phyloP scores from a whole-genome alignment of 1,140 invertebrate species.

The Aradophagus sp. region DNA sequence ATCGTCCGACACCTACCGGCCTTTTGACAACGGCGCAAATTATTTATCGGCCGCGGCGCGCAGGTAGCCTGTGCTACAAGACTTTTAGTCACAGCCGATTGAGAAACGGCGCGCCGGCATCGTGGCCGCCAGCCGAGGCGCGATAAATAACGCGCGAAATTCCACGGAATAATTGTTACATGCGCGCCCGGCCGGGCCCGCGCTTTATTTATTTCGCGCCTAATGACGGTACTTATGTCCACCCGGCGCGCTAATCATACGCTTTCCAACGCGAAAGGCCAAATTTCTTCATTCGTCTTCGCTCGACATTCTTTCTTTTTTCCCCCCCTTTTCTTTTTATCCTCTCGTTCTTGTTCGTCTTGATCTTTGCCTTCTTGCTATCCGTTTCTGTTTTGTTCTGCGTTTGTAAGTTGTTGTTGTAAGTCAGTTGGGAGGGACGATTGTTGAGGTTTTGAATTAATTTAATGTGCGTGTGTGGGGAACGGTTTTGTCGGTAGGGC shows the following conservation, averaged over 20 bases:
- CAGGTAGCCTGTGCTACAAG: slow-evolving; percentile 37
- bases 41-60: slow-evolving; percentile 60
- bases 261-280: slow-evolving; percentile 14
- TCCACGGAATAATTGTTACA: slow-evolving; percentile 33
- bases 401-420: too few species aligned
- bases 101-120: slow-evolving; percentile 32
- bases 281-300: slow-evolving; percentile 5
- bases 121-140: slow-evolving; percentile 11
- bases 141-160: slow-evolving; percentile 45
- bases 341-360: too few species aligned
- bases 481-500: too few species aligned
- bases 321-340: neutral
- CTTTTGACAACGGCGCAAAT: slow-evolving; percentile 63
- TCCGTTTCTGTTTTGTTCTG: too few species aligned
- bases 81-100: slow-evolving; percentile 60
- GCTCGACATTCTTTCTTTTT: neutral
- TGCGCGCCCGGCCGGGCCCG: slow-evolving; percentile 18
- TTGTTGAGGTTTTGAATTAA: too few species aligned
- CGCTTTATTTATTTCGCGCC: slow-evolving; percentile 29
- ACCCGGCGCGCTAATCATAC: slow-evolving; percentile 15
- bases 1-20: slow-evolving; percentile 57
- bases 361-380: too few species aligned
- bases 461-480: too few species aligned
- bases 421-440: too few species aligned
- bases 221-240: slow-evolving; percentile 16